Percentiles rank a stretch among this genome's conserved stretches.
These are phyloP conservation scores for Cremastinae sp. DNA, from an alignment of 2,888 invertebrate species.

Conservation along the genomic window DNA sequence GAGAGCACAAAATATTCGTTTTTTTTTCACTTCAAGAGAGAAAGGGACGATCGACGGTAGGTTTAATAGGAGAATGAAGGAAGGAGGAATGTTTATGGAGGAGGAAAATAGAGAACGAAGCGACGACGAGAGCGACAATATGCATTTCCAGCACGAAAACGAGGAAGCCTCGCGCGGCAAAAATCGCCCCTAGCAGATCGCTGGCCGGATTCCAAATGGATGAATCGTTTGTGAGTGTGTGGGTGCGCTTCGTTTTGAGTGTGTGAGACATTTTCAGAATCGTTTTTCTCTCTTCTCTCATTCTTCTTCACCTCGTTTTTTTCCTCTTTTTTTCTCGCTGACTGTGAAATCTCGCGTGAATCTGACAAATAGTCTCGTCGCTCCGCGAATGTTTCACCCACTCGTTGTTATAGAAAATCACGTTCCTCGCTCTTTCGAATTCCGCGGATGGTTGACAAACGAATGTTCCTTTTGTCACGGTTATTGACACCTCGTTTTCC, in stretches of 20 bases:
- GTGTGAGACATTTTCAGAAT: slow-evolving; percentile 23
- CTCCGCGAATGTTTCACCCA: slow-evolving; percentile 25
- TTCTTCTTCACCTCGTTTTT: slow-evolving; percentile 11
- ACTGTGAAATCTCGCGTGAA: slow-evolving; percentile 52
- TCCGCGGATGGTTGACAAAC: slow-evolving; percentile 37
- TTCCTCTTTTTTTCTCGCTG: slow-evolving; percentile 6
- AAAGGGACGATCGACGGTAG: slow-evolving; percentile 13
- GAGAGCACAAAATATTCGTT: slow-evolving; percentile 17
- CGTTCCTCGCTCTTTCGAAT: slow-evolving; percentile 19
- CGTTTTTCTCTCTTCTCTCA: background rate
- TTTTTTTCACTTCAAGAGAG: slow-evolving; percentile 15
- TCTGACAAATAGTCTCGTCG: slow-evolving; percentile 57
- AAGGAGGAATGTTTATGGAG: background rate
- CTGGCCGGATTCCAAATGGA: slow-evolving; percentile 59
- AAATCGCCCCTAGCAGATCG: slow-evolving; percentile 51
- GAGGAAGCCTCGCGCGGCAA: slow-evolving; percentile 47
- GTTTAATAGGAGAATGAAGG: slow-evolving; percentile 6
- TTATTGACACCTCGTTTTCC: slow-evolving; percentile 36
- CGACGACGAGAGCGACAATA: slow-evolving; percentile 14
- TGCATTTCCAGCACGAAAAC: slow-evolving; percentile 24
- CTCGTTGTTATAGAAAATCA: slow-evolving; percentile 7
- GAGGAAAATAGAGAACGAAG: slow-evolving; percentile 16
- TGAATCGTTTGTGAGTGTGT: slow-evolving; percentile 51
- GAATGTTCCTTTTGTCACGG: slow-evolving; percentile 33
- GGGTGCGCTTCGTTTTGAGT: too few species aligned